Base-by-base conservation (phyloP, 2,113 vertebrate genomes). In the Myotis brandtii region DNA sequence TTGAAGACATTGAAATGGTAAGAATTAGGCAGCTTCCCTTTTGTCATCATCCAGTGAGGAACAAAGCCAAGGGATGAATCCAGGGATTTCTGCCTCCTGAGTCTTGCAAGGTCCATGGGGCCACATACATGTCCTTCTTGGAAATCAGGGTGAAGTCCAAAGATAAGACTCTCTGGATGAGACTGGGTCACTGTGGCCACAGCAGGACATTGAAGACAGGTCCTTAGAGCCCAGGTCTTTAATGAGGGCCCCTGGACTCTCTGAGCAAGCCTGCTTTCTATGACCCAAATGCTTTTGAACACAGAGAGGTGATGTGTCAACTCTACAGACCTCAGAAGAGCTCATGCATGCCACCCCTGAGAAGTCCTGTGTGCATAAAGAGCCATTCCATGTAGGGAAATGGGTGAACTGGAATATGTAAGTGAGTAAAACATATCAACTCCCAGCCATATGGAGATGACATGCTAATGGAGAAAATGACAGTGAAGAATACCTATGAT, bases 311-410 rank as follows among this genome's bases (percentile, higher is more conserved):
- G 25, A 12, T 9, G 0, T 27, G 12, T 40, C 12, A 20, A 40
- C 17, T 1, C 3, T 32, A 7, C 1, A 75, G 76, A 48, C 27
- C 17, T 67, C 37, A 87, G 50, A 43, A 76, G 12, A 76, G 18
- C 7, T 10, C n/a, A 9, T 2, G 7, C 3, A 62, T 1, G 2
- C 69, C 40, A 69, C 5, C 3, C 13, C n/a, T 40, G 25, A 6
- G 50, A 46, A 4, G 25, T 56, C 16, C 27, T 9, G 11, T 30
- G 13, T 4, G 5, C 14, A 21, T 3, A n/a, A 79, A 79, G 59
- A 48, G 4, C 5, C 1, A 43, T 54, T 92, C 25, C 13, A 0
- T 2, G 2, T 3, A 23, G 25, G 81, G 25, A 10, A 66, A 73
- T 8, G 37, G 6, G 32, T 0, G 1, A 67, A 20, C 8, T 89